Evolutionary conservation across 1,140 invertebrate genomes (phyloP).

Genomic region (Stegodyphus mimosarum): DNA sequence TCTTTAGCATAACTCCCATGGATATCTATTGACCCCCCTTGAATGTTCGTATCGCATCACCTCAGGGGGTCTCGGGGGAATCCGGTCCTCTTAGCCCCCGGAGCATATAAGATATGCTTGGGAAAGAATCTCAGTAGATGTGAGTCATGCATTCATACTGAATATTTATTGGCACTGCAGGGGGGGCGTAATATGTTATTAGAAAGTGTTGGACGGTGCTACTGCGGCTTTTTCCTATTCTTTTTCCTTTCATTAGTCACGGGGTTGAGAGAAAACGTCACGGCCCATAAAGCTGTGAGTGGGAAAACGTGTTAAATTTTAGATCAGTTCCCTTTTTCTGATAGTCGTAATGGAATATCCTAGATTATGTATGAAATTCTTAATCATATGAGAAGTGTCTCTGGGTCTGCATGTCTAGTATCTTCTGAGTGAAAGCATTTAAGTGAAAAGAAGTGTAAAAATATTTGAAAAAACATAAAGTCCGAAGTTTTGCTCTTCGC

Average conservation of each 20-base stretch:
- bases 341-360: too few relatives aligned
- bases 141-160: neutral
- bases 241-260: neutral
- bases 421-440: too few relatives aligned
- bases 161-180: neutral
- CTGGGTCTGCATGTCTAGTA: too few relatives aligned
- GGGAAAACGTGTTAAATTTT: neutral
- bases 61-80: neutral
- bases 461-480: too few relatives aligned
- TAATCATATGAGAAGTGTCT: too few relatives aligned
- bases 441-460: too few relatives aligned
- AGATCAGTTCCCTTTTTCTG: too few relatives aligned
- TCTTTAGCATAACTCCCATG: neutral
- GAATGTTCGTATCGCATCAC: neutral
- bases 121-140: neutral
- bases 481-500: too few relatives aligned
- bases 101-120: neutral
- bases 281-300: neutral
- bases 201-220: neutral
- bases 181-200: neutral
- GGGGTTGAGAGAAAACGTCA: neutral
- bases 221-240: neutral
- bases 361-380: too few relatives aligned
- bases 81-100: too few relatives aligned
- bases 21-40: neutral